phyloP scores from a whole-genome alignment of 2,113 vertebrate genomes.

The Zapornia atra region DNA sequence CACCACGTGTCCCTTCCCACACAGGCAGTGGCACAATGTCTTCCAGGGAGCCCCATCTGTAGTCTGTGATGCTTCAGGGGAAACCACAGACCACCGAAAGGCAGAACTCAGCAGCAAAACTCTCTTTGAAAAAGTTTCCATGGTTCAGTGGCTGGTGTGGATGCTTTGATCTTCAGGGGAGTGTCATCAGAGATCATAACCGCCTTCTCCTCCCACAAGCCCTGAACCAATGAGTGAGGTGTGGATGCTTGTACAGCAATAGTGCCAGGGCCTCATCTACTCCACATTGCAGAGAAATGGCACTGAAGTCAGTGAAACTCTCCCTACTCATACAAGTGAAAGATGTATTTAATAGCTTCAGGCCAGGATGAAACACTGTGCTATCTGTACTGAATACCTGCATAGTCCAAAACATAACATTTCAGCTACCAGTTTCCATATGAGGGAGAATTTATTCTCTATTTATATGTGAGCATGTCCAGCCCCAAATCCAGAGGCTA shows the following conservation, averaged over 20 bases:
- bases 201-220: not conserved
- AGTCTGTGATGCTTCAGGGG: not conserved
- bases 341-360: not conserved
- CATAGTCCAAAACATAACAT: not conserved
- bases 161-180: not conserved
- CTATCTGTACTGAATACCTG: not conserved
- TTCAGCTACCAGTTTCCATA: not conserved
- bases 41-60: not conserved
- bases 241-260: fast-evolving
- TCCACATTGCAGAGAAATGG: not conserved
- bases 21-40: not conserved
- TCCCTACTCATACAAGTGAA: not conserved
- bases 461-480: not conserved
- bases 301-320: not conserved
- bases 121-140: not conserved
- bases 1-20: fast-evolving
- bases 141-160: not conserved
- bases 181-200: not conserved
- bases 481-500: not conserved
- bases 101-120: not conserved
- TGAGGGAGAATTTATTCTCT: not conserved
- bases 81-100: not conserved
- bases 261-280: not conserved
- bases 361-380: not conserved
- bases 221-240: not conserved